Conservation (phyloP, 2,888 invertebrate genomes). For the Rhopalosiphum nymphaeae region DNA sequence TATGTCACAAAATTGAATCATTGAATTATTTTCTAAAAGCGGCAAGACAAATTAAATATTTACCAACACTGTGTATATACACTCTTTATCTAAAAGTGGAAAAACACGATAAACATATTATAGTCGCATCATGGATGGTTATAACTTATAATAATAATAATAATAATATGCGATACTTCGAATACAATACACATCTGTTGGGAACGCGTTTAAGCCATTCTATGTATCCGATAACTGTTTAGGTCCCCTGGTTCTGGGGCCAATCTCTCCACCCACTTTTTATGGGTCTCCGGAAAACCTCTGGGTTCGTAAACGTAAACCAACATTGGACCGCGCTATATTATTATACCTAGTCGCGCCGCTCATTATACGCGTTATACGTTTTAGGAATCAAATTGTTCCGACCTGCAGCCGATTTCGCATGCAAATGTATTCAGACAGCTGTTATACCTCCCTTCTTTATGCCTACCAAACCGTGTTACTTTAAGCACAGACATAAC, state of each 20-base stretch:
- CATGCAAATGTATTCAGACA: constrained; percentile 23
- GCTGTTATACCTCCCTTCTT: background rate
- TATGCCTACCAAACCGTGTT: background rate
- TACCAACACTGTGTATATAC: background rate
- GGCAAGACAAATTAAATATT: background rate
- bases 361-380: background rate
- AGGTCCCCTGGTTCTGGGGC: background rate
- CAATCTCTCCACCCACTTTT: background rate
- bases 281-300: background rate
- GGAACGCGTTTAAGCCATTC: background rate
- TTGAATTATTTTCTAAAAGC: background rate
- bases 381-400: background rate
- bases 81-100: background rate
- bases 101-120: background rate
- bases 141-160: background rate
- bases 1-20: background rate
- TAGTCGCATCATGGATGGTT: background rate
- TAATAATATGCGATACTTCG: constrained; percentile 5
- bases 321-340: background rate
- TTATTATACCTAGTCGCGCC: background rate
- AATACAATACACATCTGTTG: background rate
- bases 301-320: background rate
- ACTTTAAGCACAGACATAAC: constrained; percentile 8
- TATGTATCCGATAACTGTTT: background rate
- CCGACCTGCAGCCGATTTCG: background rate